Evolutionary conservation across 2,113 vertebrate species (phyloP).

Genomic region (Herpetotheres cachinnans): DNA sequence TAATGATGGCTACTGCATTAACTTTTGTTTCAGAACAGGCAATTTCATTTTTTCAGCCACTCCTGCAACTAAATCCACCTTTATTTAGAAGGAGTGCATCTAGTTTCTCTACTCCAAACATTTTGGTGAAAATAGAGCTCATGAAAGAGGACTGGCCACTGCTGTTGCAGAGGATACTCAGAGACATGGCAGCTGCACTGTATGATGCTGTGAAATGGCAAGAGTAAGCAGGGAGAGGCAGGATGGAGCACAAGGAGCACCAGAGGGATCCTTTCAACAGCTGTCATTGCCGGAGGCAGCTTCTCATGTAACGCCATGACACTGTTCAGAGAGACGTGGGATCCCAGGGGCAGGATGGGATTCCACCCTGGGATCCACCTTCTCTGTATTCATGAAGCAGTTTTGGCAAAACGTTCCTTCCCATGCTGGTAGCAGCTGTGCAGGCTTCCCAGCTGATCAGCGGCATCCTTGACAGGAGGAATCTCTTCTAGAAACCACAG

Average conservation of each 20-base stretch:
- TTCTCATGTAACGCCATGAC: background rate
- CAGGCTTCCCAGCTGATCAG: background rate
- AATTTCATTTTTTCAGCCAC: background rate
- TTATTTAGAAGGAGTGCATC: background rate
- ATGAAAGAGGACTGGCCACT: background rate
- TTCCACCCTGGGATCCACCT: background rate
- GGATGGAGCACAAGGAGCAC: background rate
- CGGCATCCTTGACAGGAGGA: accelerated
- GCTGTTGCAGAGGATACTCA: accelerated
- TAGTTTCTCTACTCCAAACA: background rate
- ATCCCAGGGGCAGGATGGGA: background rate
- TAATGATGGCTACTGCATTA: background rate
- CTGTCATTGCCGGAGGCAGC: background rate
- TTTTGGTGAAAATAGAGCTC: background rate
- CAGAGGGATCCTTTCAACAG: background rate
- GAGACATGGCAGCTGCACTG: background rate
- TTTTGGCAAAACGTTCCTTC: background rate
- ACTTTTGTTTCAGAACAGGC: background rate
- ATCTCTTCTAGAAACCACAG: background rate
- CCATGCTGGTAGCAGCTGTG: background rate
- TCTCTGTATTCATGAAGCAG: background rate
- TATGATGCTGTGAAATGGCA: background rate
- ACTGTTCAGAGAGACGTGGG: background rate
- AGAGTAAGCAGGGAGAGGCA: background rate
- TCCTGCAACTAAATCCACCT: background rate